Evolutionary conservation across 2,888 invertebrate species (phyloP).

Genomic region (Ceramica pisi): DNA sequence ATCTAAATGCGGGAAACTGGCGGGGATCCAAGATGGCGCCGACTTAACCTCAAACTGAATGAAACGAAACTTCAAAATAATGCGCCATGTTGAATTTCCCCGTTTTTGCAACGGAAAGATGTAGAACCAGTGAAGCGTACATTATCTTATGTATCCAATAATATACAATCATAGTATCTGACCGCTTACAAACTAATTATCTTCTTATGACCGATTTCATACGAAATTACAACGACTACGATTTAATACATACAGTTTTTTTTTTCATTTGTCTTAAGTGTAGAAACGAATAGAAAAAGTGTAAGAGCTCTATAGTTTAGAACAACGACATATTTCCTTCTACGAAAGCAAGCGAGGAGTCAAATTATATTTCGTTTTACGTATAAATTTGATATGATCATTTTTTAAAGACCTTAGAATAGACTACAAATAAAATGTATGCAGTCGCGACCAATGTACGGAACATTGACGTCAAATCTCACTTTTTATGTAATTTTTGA

Average conservation of each 20-base stretch:
- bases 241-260: conserved; percentile 83
- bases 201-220: conserved; percentile 83
- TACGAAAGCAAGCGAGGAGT: conserved; percentile 84
- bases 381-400: conserved; percentile 90
- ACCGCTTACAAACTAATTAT: conserved; percentile 78
- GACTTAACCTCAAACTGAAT: conserved; percentile 36
- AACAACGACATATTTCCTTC: conserved; percentile 73
- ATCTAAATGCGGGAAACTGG: conserved; percentile 57
- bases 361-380: conserved; percentile 79
- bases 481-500: conserved; percentile 5
- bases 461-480: not conserved
- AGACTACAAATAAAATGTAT: conserved; percentile 77
- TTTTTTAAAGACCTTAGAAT: conserved; percentile 82
- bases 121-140: conserved; percentile 75
- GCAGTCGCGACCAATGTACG: conserved; percentile 61
- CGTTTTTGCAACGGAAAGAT: conserved; percentile 46
- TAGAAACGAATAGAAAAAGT: conserved; percentile 80
- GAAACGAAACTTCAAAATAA: conserved; percentile 40
- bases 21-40: conserved; percentile 68
- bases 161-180: conserved; percentile 85
- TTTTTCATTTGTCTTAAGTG: conserved; percentile 74
- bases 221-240: conserved; percentile 87
- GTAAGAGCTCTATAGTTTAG: conserved; percentile 73
- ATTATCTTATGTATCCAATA: conserved; percentile 74
- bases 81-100: conserved; percentile 28